Percentiles rank a stretch among this genome's conserved stretches.
Evolutionary conservation across 2,113 vertebrate genomes (phyloP).

Genomic region (Sminthopsis crassicaudata): DNA sequence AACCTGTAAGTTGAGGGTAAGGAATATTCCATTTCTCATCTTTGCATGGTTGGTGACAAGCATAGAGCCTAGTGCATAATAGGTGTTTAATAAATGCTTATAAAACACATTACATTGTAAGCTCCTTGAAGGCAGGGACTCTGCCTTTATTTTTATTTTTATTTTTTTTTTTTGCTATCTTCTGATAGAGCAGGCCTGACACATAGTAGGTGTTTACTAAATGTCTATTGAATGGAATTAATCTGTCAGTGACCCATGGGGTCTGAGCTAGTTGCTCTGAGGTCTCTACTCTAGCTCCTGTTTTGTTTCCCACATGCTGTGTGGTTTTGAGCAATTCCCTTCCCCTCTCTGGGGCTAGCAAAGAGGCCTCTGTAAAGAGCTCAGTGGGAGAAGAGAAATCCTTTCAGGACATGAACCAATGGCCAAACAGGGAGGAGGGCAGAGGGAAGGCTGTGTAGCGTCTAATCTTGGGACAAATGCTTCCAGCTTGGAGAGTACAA

Average conservation of each 20-base stretch:
- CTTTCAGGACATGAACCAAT: conserved; percentile 46
- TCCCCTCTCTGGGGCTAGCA: not conserved
- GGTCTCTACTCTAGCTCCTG: not conserved
- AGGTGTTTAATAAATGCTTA: not conserved
- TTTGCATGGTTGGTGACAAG: not conserved
- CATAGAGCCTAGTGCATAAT: not conserved
- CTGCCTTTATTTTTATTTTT: no score
- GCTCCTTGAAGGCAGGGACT: not conserved
- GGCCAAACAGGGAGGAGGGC: conserved; percentile 53
- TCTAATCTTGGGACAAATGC: conserved; percentile 73
- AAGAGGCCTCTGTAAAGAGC: not conserved
- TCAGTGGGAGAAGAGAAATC: conserved; percentile 42
- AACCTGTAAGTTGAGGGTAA: not conserved
- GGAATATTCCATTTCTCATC: not conserved
- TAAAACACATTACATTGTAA: not conserved
- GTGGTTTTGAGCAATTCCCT: not conserved
- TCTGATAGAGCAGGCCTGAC: not conserved
- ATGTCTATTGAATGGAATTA: not conserved
- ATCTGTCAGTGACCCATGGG: not conserved
- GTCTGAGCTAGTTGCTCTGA: not conserved
- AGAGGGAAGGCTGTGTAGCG: conserved; percentile 59
- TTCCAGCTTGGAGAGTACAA: conserved; percentile 70
- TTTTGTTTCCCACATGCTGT: not conserved
- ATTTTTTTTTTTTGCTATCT: not conserved
- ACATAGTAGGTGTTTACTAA: not conserved